Percentiles rank a stretch among this genome's conserved stretches.
Evolutionary conservation across 2,888 invertebrate genomes (phyloP).

Genomic region (Torymus texanus): DNA sequence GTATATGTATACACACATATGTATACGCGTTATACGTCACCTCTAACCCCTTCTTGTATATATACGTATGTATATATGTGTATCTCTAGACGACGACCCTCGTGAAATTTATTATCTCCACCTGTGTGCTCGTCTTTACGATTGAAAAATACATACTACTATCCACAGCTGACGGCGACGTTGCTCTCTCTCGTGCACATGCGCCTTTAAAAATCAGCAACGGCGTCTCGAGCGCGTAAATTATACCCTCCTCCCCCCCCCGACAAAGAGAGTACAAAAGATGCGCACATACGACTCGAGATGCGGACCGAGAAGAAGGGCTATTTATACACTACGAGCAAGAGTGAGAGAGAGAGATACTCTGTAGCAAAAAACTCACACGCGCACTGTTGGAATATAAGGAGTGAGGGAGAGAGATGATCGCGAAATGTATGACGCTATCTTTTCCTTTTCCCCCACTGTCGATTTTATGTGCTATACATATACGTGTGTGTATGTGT

Average conservation of each 20-base stretch:
- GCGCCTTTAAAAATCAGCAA: constrained; percentile 25
- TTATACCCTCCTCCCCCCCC: not conserved
- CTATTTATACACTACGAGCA: constrained; percentile 5
- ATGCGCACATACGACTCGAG: no score
- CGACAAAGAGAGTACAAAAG: constrained; percentile 27
- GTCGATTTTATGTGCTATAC: constrained; percentile 20
- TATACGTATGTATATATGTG: no score
- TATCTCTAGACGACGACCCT: not conserved
- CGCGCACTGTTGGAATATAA: not conserved
- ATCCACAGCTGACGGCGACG: not conserved
- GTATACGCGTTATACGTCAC: not conserved
- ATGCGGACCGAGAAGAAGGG: not conserved
- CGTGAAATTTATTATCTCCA: constrained; percentile 21
- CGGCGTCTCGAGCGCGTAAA: constrained; percentile 40
- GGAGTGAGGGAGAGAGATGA: no score
- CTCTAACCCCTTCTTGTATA: not conserved
- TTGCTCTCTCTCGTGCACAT: not conserved
- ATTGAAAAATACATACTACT: constrained; percentile 26
- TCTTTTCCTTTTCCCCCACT: no score
- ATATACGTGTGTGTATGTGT: not conserved
- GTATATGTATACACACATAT: no score
- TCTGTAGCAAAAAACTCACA: constrained; percentile 5
- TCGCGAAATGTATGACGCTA: no score
- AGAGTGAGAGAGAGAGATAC: not conserved
- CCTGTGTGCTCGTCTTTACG: not conserved